Evolutionary conservation across 2,113 vertebrate genomes (phyloP).

Genomic region (Oreamnos americanus): DNA sequence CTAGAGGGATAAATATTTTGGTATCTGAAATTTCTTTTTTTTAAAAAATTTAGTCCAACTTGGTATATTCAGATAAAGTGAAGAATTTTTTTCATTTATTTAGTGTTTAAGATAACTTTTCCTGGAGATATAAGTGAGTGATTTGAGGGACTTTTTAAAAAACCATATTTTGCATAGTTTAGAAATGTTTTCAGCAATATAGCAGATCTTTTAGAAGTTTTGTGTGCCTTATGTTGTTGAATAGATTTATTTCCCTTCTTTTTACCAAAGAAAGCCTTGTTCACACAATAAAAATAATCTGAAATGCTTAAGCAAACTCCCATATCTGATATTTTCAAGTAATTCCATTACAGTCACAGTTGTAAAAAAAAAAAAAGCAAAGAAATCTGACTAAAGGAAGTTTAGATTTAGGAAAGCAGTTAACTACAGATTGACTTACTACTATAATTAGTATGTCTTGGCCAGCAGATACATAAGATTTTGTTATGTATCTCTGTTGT

Average conservation of each 20-base stretch:
- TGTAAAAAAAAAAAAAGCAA: not conserved
- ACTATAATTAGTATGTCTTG: not conserved
- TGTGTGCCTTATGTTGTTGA: not conserved
- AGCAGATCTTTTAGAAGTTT: conserved; percentile 9
- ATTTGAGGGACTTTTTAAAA: not conserved
- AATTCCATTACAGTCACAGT: not conserved
- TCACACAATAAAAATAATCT: not conserved
- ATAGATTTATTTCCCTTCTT: not conserved
- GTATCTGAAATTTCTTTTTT: not conserved
- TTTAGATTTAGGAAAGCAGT: not conserved
- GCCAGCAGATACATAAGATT: not conserved
- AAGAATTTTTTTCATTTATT: not conserved
- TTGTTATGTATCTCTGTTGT: not conserved
- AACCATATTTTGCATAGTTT: conserved; percentile 1
- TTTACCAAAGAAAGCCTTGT: not conserved
- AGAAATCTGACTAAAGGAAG: not conserved
- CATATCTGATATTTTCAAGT: not conserved
- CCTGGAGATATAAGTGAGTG: not conserved
- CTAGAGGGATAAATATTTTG: not conserved
- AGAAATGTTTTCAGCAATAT: not conserved
- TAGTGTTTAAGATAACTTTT: conserved; percentile 6
- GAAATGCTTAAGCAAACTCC: not conserved
- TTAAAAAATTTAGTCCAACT: not conserved
- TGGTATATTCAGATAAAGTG: not conserved
- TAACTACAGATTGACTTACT: not conserved